Conservation (phyloP, 2,113 vertebrate species). For the Pterophyllum scalare region DNA sequence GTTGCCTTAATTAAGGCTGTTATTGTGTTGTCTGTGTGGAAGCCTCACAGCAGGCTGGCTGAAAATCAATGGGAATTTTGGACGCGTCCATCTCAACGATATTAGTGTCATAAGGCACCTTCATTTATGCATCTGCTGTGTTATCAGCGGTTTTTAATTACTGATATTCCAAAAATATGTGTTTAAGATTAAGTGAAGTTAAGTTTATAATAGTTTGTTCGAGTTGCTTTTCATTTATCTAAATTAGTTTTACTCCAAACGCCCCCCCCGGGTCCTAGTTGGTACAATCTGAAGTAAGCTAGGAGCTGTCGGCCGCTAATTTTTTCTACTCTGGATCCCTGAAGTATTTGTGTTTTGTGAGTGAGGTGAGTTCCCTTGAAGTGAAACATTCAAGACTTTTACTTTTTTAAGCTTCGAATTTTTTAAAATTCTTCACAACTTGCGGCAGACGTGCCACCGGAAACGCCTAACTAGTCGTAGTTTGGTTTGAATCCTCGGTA, state of each 20-base stretch:
- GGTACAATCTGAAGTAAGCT: conserved; percentile 47
- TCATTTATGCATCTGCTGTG: not conserved
- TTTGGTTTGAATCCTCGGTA: conserved; percentile 4
- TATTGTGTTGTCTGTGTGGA: conserved; percentile 38
- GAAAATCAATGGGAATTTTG: conserved; percentile 66
- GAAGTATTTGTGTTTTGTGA: not conserved
- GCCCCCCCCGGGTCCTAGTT: not conserved
- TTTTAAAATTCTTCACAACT: fast-evolving
- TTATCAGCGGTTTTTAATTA: not conserved
- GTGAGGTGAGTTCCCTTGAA: not conserved
- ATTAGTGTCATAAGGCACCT: fast-evolving
- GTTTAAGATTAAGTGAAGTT: fast-evolving
- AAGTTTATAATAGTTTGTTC: not conserved
- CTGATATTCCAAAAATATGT: fast-evolving
- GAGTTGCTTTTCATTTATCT: not conserved
- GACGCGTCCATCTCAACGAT: conserved; percentile 50
- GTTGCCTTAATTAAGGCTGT: conserved; percentile 16
- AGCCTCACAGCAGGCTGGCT: conserved; percentile 50
- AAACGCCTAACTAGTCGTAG: not conserved
- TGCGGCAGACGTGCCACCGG: not conserved
- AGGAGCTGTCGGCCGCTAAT: conserved; percentile 51
- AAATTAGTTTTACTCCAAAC: not conserved
- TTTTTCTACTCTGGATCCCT: conserved; percentile 16
- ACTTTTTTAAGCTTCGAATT: not conserved
- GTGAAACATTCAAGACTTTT: not conserved